phyloP scores from a whole-genome alignment of 2,888 invertebrate genomes.

The Tetranychus truncatus region DNA sequence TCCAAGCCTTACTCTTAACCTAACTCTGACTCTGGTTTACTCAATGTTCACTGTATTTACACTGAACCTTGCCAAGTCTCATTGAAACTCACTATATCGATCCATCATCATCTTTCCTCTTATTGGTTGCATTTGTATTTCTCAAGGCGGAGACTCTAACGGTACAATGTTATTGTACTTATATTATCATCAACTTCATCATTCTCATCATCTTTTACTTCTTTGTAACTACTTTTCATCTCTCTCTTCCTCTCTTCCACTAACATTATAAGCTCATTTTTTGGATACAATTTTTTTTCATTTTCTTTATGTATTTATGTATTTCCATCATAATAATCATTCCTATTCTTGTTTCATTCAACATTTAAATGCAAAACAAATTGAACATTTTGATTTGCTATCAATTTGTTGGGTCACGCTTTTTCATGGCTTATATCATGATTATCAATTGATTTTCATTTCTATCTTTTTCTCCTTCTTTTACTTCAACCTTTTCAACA shows the following conservation, averaged over 20 bases:
- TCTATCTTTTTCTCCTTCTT: not conserved
- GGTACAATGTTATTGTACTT: not conserved
- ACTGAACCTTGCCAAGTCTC: too few species aligned
- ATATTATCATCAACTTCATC: not conserved
- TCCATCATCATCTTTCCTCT: not conserved
- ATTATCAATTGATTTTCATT: not conserved
- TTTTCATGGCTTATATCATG: not conserved
- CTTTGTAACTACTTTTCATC: not conserved
- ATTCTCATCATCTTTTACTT: not conserved
- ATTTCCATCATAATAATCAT: too few species aligned
- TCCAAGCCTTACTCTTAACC: not conserved
- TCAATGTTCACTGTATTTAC: too few species aligned
- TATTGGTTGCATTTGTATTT: not conserved
- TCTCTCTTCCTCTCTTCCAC: not conserved
- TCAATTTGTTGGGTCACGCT: not conserved
- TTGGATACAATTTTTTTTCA: too few species aligned
- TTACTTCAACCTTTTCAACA: not conserved
- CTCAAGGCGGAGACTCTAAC: not conserved
- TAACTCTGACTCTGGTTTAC: too few species aligned
- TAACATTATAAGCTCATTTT: too few species aligned
- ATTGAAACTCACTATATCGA: not conserved
- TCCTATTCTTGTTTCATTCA: not conserved
- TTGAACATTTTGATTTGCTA: not conserved
- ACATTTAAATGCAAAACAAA: not conserved
- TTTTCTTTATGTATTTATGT: too few species aligned